Percentiles rank a stretch among this genome's conserved stretches.
Conservation (phyloP, 2,113 vertebrate genomes). For the Marmota monax region DNA sequence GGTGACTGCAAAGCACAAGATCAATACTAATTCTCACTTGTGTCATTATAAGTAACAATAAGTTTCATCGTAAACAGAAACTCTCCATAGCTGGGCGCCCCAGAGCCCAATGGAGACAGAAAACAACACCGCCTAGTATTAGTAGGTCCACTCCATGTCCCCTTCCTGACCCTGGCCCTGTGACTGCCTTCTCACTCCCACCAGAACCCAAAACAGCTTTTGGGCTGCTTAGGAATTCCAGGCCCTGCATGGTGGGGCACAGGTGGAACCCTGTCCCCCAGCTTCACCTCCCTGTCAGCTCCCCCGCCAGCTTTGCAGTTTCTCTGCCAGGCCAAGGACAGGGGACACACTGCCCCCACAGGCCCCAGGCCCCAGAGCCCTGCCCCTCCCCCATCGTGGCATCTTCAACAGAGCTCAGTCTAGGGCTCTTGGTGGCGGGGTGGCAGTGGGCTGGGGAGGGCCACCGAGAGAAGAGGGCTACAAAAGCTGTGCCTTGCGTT, state of each 20-base stretch:
- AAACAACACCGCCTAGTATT: not conserved
- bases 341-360: not conserved
- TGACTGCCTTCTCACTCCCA: not conserved
- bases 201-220: not conserved
- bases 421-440: constrained; percentile 62
- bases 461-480: constrained; percentile 28
- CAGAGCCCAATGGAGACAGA: not conserved
- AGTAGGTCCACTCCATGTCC: not conserved
- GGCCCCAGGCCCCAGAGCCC: not conserved
- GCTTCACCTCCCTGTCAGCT: not conserved
- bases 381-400: not conserved
- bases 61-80: not conserved
- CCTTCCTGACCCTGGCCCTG: not conserved
- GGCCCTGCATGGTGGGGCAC: not conserved
- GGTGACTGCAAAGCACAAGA: not conserved
- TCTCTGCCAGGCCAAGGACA: constrained; percentile 48
- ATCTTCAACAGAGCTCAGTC: constrained; percentile 67
- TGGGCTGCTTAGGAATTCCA: not conserved
- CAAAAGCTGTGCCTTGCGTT: constrained; percentile 72
- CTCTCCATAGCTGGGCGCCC: not conserved
- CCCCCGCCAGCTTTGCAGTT: constrained; percentile 11
- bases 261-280: not conserved
- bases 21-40: not conserved
- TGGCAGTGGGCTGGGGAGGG: not conserved
- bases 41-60: not conserved